These are phyloP conservation scores for Scytalopus superciliaris DNA, from an alignment of 2,113 vertebrate species.

Conservation along the genomic window DNA sequence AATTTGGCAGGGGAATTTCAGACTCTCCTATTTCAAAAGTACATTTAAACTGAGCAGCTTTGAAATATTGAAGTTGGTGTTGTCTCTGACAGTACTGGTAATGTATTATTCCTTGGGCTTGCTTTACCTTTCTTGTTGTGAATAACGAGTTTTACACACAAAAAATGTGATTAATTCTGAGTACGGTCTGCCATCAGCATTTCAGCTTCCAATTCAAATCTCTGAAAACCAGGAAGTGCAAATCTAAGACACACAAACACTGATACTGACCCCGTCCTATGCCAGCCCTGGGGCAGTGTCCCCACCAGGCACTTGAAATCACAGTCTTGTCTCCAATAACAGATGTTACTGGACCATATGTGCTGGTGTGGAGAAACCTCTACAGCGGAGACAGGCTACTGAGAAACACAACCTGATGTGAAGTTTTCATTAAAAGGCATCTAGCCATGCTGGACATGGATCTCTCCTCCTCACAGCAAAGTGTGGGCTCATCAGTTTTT, in stretches of 20 bases:
- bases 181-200: background rate
- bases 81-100: background rate
- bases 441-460: rapidly evolving
- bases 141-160: background rate
- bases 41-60: background rate
- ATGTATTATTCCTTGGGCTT: background rate
- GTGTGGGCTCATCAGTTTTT: background rate
- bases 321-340: rapidly evolving
- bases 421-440: background rate
- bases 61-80: background rate
- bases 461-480: background rate
- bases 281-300: background rate
- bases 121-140: background rate
- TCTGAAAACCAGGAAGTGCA: background rate
- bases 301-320: background rate
- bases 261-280: background rate
- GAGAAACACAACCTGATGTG: background rate
- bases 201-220: background rate
- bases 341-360: background rate
- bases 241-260: background rate
- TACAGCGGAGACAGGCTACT: background rate
- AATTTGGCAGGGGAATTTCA: conserved; percentile 29
- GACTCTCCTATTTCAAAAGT: background rate
- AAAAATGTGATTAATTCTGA: background rate
- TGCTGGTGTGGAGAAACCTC: background rate